phyloP scores from a whole-genome alignment of 1,140 invertebrate species.

The Tetramorium parvispinum region DNA sequence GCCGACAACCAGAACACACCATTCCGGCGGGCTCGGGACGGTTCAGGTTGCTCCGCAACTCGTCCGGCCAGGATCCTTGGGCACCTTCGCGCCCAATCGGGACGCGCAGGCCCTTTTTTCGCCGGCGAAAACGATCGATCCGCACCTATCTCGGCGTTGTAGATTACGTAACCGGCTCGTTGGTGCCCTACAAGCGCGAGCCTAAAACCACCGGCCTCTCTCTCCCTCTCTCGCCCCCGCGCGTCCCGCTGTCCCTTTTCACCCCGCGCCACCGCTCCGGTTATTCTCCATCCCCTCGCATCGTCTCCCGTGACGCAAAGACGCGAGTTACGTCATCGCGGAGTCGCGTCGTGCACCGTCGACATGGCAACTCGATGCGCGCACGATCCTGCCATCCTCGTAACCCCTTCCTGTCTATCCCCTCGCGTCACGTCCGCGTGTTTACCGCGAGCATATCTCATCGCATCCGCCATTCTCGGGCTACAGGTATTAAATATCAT shows the following conservation, averaged over 20 bases:
- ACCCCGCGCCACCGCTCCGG: conserved; percentile 21
- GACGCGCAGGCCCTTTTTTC: conserved; percentile 48
- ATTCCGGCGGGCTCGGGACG: neutral
- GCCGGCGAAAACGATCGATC: conserved; percentile 66
- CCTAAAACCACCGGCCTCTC: conserved; percentile 52
- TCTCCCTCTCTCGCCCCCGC: neutral
- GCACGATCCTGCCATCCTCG: conserved; percentile 25
- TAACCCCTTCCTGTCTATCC: neutral
- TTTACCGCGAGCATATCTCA: conserved; percentile 71
- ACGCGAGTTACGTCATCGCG: conserved; percentile 77
- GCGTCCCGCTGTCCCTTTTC: neutral
- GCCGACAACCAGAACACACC: neutral
- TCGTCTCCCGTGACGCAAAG: conserved; percentile 74
- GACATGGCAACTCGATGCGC: conserved; percentile 75
- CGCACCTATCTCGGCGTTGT: conserved; percentile 33
- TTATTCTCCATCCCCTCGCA: neutral
- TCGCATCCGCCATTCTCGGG: conserved; percentile 59
- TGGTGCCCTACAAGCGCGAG: conserved; percentile 66
- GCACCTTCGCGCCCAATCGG: conserved; percentile 3
- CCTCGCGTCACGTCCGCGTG: conserved; percentile 20
- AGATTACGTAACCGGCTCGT: conserved; percentile 69
- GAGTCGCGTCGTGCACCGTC: conserved; percentile 62
- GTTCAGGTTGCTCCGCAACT: neutral
- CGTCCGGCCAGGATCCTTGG: conserved; percentile 11
- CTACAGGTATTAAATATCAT: conserved; percentile 67